Percentiles rank a stretch among this genome's conserved stretches.
Conservation (phyloP, 2,888 invertebrate species). For the Noctua fimbriata region DNA sequence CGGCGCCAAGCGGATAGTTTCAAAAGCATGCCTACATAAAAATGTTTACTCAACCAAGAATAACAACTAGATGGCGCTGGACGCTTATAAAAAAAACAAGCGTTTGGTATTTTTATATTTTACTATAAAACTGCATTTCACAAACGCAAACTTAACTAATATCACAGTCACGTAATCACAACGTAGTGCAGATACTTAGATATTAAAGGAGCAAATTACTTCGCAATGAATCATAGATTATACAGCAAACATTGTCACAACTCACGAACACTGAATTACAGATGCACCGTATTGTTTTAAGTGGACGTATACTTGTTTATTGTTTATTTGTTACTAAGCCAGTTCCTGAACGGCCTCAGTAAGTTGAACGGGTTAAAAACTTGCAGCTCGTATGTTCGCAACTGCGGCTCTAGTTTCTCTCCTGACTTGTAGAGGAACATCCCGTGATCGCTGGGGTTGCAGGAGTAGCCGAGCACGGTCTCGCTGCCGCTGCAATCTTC, state of each 20-base stretch:
- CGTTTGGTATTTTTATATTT: conserved; percentile 43
- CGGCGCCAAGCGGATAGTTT: conserved; percentile 37
- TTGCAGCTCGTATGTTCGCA: conserved; percentile 51
- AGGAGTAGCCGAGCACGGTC: conserved; percentile 77
- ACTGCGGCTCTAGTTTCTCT: conserved; percentile 27
- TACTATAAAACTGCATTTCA: conserved; percentile 42
- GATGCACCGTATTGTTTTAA: conserved; percentile 13
- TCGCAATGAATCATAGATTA: background rate
- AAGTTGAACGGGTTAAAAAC: conserved; percentile 77
- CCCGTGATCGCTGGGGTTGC: conserved; percentile 71
- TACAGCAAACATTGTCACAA: conserved; percentile 14
- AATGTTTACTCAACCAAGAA: conserved; percentile 3
- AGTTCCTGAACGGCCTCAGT: conserved; percentile 42
- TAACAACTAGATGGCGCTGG: conserved; percentile 47
- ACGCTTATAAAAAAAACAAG: conserved; percentile 39
- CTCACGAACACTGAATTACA: conserved; percentile 27
- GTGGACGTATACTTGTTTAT: background rate
- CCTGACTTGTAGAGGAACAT: conserved; percentile 81
- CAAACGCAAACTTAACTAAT: conserved; percentile 67
- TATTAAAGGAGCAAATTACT: conserved; percentile 12
- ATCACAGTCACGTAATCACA: conserved; percentile 72
- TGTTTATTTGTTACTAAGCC: conserved; percentile 3
- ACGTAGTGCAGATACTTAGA: conserved; percentile 31
- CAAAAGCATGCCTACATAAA: conserved; percentile 9
- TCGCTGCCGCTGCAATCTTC: conserved; percentile 76